Percentiles rank a stretch among this genome's conserved stretches.
phyloP scores from a whole-genome alignment of 2,888 invertebrate species.

The Trachelus stipa region DNA sequence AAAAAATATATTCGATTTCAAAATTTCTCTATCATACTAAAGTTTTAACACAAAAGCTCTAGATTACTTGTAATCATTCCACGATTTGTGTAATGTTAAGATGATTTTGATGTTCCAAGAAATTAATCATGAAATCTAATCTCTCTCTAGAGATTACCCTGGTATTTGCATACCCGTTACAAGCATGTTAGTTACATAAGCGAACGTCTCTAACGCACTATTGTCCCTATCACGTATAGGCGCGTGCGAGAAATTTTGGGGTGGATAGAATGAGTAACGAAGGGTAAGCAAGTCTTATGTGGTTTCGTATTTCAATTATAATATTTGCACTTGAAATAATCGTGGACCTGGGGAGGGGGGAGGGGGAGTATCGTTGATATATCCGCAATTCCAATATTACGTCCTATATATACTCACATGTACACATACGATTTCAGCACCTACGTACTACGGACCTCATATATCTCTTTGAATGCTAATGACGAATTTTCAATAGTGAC shows the following conservation, averaged over 20 bases:
- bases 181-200: conserved; percentile 22
- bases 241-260: neutral
- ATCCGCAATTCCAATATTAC: no score
- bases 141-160: neutral
- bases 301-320: conserved; percentile 20
- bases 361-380: no score
- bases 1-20: no score
- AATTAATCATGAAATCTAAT: neutral
- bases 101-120: neutral
- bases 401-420: neutral
- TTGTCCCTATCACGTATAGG: neutral
- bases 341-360: neutral
- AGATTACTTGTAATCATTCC: neutral
- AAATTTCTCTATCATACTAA: no score
- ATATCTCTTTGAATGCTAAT: neutral
- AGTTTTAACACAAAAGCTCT: neutral
- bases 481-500: neutral
- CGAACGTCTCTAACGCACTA: conserved; percentile 18
- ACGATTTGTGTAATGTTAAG: neutral
- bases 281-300: neutral
- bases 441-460: no score
- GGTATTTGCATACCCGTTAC: conserved; percentile 5
- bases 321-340: conserved; percentile 26
- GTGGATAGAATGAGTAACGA: neutral
- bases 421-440: neutral